Base-by-base conservation (phyloP, 2,113 vertebrate genomes). In the Mobula birostris region DNA sequence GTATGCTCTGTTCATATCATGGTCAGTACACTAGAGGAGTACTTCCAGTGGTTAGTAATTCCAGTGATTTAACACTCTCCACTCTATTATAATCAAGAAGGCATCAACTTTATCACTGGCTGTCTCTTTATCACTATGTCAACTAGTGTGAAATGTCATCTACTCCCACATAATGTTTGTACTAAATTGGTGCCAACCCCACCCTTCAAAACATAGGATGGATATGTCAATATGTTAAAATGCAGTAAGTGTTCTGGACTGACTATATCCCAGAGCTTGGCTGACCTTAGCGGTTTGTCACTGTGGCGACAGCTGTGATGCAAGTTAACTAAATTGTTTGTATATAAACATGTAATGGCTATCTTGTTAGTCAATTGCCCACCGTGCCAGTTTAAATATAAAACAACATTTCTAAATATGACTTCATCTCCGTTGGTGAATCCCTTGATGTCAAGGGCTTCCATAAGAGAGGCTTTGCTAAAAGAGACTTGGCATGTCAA, bases 251-350 rank as follows among this genome's bases (percentile, higher is more conserved):
- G n/a, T 61, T 29, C 11, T 29, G 83, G 48, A 27, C 56, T 27
- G 9, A 19, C 61, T 17, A 29, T n/a, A 32, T 66, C 66, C 85
- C n/a, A 17, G n/a, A 66, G 29, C 61, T 66, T 21, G 85, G 61
- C 61, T 90, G 61, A 90, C 15, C 61, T 66, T 2, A 32, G 61
- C 6, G 14, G 61, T 90, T 68, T 63, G 32, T 5, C 61, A 19
- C 58, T 90, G n/a, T 9, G 66, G n/a, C 66, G 85, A 90, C 85
- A 68, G 85, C 29, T 66, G 61, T n/a, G 61, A 63, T 66, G 12
- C 29, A 90, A 90, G 85, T 90, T n/a, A 66, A 68, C 85, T 3
- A 17, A 90, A 90, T 66, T 90, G 85, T n/a, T 15, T 90, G 85
- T 32, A 12, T 66, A n/a, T 66, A 90, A 66, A 32, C 15, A 90